Evolutionary conservation across 2,113 vertebrate species (phyloP).

Genomic region (Elgaria multicarinata): DNA sequence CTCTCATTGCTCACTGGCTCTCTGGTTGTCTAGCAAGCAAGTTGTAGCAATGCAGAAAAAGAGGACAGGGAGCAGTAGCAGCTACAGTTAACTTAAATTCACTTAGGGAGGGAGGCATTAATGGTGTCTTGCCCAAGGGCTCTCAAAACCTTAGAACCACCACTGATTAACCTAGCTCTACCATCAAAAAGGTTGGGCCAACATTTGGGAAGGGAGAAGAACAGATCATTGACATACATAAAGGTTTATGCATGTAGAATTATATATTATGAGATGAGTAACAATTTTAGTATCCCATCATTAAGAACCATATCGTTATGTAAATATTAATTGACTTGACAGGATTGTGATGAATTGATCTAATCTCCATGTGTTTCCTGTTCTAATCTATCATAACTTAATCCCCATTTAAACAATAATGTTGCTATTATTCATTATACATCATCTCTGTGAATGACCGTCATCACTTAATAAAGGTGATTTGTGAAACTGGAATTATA

Average conservation of each 20-base stretch:
- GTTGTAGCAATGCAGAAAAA: no score
- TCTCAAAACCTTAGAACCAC: no score
- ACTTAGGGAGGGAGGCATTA: no score
- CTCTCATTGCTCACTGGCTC: no score
- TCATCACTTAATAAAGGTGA: not conserved
- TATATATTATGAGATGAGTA: slow-evolving; percentile 28
- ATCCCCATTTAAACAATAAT: slow-evolving; percentile 17
- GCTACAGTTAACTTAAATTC: no score
- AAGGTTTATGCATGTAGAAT: not conserved
- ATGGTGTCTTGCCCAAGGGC: no score
- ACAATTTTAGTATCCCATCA: slow-evolving; percentile 27
- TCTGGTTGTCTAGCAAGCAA: no score
- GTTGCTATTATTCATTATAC: slow-evolving; percentile 2
- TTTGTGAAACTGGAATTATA: slow-evolving; percentile 6
- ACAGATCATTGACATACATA: not conserved
- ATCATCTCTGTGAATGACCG: not conserved
- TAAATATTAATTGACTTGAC: slow-evolving; percentile 52
- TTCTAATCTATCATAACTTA: slow-evolving; percentile 39
- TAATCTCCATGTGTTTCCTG: slow-evolving; percentile 16
- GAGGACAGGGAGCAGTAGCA: no score
- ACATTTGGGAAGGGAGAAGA: not conserved
- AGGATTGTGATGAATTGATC: slow-evolving; percentile 55
- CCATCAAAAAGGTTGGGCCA: not conserved
- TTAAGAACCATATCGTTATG: slow-evolving; percentile 49
- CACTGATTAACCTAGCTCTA: no score